Conservation (phyloP, 1,140 invertebrate species). For the Kradibia gibbosae region DNA sequence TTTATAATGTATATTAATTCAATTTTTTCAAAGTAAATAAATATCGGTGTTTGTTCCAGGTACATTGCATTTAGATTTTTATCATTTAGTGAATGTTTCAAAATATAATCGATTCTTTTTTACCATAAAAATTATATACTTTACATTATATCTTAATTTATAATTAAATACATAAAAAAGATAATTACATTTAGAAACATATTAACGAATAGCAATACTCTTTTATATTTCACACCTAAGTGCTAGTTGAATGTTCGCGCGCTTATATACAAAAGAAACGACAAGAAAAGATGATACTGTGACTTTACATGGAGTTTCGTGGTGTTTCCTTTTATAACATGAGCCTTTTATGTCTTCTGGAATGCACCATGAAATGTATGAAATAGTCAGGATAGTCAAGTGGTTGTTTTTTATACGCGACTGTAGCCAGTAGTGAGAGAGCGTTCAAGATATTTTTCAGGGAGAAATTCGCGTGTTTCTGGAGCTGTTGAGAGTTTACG, state of each 20-base stretch:
- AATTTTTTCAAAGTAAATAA: too few relatives aligned
- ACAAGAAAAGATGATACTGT: neutral
- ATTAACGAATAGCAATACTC: too few relatives aligned
- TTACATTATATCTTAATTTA: too few relatives aligned
- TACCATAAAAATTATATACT: too few relatives aligned
- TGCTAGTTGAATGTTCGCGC: neutral
- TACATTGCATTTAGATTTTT: too few relatives aligned
- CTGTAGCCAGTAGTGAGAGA: neutral
- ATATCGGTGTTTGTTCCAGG: too few relatives aligned
- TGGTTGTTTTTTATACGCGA: constrained; percentile 12
- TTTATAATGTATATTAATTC: too few relatives aligned
- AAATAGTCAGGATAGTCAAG: constrained; percentile 25
- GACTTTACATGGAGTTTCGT: neutral
- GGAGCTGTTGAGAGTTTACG: neutral
- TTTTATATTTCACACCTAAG: neutral
- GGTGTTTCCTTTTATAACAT: constrained; percentile 11
- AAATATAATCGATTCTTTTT: too few relatives aligned
- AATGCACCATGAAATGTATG: constrained; percentile 15
- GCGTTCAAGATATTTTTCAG: constrained; percentile 21
- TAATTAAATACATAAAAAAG: too few relatives aligned
- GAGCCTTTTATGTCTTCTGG: constrained; percentile 19
- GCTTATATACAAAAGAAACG: neutral
- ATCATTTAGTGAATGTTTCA: too few relatives aligned
- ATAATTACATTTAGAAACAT: too few relatives aligned
- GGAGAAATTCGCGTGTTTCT: constrained; percentile 23